Base-by-base conservation (phyloP, 1,140 invertebrate species). In the Globodera rostochiensis region DNA sequence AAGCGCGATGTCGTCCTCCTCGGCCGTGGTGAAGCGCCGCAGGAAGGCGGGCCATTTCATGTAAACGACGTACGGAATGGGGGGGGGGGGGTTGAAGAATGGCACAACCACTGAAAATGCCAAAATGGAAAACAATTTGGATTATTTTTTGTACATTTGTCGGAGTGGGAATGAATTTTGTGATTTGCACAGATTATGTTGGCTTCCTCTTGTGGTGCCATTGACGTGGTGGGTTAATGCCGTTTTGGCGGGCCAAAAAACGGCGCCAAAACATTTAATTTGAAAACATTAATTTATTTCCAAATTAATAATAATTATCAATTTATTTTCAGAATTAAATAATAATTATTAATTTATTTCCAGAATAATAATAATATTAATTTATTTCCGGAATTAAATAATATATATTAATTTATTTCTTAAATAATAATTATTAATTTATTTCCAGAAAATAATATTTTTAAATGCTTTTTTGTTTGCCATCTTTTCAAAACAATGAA, bases 41-140 rank as follows among this genome's bases (percentile, higher is more conserved):
- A 86, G 70, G 60, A 86, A 87, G 19, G 70, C 49, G 13, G 85
- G 78, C 85, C 85, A 86, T 81, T 86, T 87, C 11, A 69, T 46
- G 64, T 79, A 80, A 46, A 86, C 70, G 66, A 82, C 80, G 21
- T 69, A 86, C 21, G 84, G 82, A 47, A 87, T 73, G 74, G 87
- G 13, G 57, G 15, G 57, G 15, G 53, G 53, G 53, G 53, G 53
- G 53, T 9, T 3, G 6, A 3, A 9, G 11, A 5, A 53, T 53
- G 50, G 50, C 50, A 53, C 7, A 53, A 53, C 36, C 36, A 36
- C 3, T 57, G 60, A n/a, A n/a, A 66, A 13, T 66, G 19, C 25
- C 66, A 60, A 50, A 76, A 53, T 53, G 50, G 49, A 49, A 76
- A 21, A 60, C n/a, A 36, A 36, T 36, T 36, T 36, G 36, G 25